These are phyloP conservation scores for Clitarchus hookeri DNA, from an alignment of 2,888 invertebrate genomes.

Conservation along the genomic window DNA sequence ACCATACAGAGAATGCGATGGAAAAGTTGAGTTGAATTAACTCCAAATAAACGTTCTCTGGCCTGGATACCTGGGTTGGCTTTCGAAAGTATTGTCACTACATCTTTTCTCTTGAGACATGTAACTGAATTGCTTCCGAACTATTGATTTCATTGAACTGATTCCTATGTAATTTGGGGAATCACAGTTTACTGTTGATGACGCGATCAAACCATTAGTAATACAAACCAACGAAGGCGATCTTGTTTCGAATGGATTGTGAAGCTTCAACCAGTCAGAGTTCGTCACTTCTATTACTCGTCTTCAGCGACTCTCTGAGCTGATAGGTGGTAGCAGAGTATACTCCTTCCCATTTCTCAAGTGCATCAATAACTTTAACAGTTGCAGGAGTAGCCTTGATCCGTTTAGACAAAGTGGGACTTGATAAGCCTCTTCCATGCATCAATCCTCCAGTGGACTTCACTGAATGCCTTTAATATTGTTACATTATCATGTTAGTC, in stretches of 20 bases:
- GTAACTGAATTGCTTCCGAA: background rate
- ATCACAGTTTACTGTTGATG: background rate
- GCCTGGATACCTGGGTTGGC: background rate
- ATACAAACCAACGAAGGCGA: background rate
- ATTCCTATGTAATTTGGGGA: background rate
- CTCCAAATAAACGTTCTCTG: background rate
- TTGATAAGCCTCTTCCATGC: background rate
- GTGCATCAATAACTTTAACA: background rate
- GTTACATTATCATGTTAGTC: background rate
- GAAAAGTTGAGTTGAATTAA: slow-evolving; percentile 17
- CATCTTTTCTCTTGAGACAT: background rate
- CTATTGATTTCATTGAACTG: background rate
- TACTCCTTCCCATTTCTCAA: background rate
- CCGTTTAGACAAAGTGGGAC: background rate
- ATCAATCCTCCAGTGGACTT: background rate
- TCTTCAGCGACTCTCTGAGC: background rate
- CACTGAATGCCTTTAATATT: background rate
- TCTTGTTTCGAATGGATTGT: background rate
- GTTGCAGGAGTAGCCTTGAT: background rate
- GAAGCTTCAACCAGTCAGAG: background rate
- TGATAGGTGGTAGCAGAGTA: background rate
- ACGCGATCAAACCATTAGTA: background rate
- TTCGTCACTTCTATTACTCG: background rate
- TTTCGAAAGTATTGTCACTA: background rate
- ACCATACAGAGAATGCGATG: background rate